Evolutionary conservation across 64 coral and sea anemone species (phyloP), one percentile per base, ranked within the genome.

Genomic region (Montipora cactus): DNA sequence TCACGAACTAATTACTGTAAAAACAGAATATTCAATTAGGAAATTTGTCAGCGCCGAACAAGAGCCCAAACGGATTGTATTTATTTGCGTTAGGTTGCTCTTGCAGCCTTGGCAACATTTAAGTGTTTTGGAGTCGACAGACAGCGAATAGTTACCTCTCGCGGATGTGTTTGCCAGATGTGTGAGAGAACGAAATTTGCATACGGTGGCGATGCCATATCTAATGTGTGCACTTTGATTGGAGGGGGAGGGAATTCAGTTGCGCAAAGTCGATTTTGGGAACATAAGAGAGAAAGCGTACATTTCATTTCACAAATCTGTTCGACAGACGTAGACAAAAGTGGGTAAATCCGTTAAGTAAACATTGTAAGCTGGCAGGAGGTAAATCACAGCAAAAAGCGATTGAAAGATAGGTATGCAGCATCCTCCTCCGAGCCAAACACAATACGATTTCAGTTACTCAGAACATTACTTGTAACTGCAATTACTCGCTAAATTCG

Each of bases 1-100:
- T 93, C 49, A 80, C 61, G 10, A 47, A 59, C 16, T 93, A 93
- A 93, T 93, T 79, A 93, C 87, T 88, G 53, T 78, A 55, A 93
- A 93, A 93, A 88, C 84, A 93, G 71, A 78, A 90, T 67, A 80
- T 90, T 79, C 77, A 67, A 79, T 79, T 47, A 62, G 74, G 62
- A 79, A 80, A 90, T 90, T 69, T 86, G 82, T 86, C 82, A 86
- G 82, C 82, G 66, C 82, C 59, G 23, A 61, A 81, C 79, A 49
- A 81, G 50, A 70, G 25, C 18, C 8, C 44, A 37, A 70, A 67
- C 37, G 77, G 59, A 25, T 68, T 64, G 46, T 80, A 14, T 49
- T 64, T 64, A 52, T 64, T 80, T 72, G 11, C 62, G 8, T 8
- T 16, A 10, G 37, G 19, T 44, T 13, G 76, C 8, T 51, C 19